These are phyloP conservation scores for Tubiluchus corallicola DNA, from an alignment of 2,888 invertebrate species.

Conservation along the genomic window DNA sequence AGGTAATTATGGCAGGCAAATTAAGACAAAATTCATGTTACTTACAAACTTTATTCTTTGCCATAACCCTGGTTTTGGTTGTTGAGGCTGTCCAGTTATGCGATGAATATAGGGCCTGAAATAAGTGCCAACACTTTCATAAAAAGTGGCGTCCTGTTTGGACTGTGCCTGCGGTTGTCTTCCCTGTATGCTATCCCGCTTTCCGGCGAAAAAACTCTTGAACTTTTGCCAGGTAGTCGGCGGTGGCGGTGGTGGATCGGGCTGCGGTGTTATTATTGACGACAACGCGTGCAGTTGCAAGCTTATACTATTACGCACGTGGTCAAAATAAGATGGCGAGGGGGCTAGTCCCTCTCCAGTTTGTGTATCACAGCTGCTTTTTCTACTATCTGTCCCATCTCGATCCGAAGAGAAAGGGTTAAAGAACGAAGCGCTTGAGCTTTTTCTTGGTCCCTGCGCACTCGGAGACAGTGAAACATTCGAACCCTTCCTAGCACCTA, in stretches of 20 bases:
- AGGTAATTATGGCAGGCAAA: no score
- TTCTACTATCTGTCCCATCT: not conserved
- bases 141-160: not conserved
- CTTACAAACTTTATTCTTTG: not conserved
- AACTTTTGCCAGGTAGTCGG: not conserved
- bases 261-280: not conserved
- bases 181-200: not conserved
- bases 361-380: not conserved
- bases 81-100: not conserved
- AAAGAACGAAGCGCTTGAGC: not conserved
- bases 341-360: not conserved
- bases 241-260: slow-evolving; percentile 1
- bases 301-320: not conserved
- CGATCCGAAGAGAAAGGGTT: not conserved
- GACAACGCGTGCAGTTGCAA: not conserved
- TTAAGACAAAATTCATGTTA: no score
- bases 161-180: not conserved
- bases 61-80: not conserved
- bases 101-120: not conserved
- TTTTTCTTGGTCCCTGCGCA: not conserved
- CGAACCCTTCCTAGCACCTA: not conserved
- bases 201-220: not conserved
- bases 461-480: not conserved
- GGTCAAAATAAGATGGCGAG: not conserved
- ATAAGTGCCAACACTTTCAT: slow-evolving; percentile 1